Conservation (phyloP, 2,797 vertebrate genomes). For the Oceanodroma leucorhoa region DNA sequence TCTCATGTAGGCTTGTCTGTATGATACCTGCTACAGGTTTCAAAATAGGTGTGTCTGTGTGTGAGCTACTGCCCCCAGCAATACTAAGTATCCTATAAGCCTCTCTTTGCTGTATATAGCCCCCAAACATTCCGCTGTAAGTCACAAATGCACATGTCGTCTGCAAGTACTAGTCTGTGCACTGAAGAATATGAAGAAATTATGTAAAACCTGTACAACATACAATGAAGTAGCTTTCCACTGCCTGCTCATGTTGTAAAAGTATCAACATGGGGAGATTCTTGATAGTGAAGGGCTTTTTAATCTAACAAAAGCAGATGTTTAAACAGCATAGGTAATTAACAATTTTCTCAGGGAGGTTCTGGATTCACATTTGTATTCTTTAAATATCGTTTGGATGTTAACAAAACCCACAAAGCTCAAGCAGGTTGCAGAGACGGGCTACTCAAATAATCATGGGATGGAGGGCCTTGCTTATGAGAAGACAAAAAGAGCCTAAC, state of each 20-base stretch:
- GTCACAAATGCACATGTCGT: fast-evolving
- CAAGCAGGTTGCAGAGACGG: background rate
- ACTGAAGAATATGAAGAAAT: background rate
- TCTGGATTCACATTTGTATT: background rate
- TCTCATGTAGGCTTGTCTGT: background rate
- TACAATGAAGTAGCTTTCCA: background rate
- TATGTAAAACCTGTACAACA: background rate
- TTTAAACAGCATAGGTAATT: background rate
- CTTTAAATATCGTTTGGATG: background rate
- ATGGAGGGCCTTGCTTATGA: background rate
- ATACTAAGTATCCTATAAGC: background rate
- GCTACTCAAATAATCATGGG: background rate
- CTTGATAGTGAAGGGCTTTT: background rate
- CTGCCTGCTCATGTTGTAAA: background rate
- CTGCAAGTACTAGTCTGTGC: background rate
- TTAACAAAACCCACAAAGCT: background rate
- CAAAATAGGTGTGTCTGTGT: background rate
- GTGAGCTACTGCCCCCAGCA: background rate
- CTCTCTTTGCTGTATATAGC: background rate
- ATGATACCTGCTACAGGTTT: background rate
- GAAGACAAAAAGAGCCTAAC: background rate
- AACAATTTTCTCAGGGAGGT: background rate
- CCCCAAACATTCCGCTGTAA: background rate
- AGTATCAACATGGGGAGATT: background rate
- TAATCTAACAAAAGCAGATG: background rate